Percentiles rank a stretch among this genome's conserved stretches.
These are phyloP conservation scores for Calameuta idolon DNA, from an alignment of 2,888 invertebrate genomes.

Conservation along the genomic window DNA sequence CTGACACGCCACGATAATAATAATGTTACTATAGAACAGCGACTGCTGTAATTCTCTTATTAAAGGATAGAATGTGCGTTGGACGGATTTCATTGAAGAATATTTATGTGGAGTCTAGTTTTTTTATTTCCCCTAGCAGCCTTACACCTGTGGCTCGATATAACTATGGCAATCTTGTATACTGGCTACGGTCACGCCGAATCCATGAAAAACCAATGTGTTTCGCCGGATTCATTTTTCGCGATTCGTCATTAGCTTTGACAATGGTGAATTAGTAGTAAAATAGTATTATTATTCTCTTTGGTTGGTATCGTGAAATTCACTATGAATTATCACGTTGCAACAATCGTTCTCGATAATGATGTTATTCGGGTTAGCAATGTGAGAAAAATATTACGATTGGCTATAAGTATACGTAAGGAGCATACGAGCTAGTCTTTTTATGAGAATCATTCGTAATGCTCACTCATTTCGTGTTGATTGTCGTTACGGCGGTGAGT, in stretches of 20 bases:
- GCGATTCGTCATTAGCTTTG: background rate
- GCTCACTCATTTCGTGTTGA: background rate
- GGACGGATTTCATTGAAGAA: background rate
- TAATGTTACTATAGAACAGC: background rate
- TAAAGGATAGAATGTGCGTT: background rate
- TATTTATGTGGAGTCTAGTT: background rate
- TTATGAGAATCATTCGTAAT: background rate
- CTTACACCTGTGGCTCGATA: no score
- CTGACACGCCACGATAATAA: background rate
- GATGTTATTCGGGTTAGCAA: background rate
- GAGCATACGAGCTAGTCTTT: background rate
- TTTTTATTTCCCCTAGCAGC: background rate
- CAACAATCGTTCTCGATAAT: background rate
- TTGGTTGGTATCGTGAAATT: background rate
- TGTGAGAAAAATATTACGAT: background rate
- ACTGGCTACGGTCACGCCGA: background rate
- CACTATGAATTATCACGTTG: background rate
- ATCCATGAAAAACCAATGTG: background rate
- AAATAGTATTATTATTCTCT: background rate
- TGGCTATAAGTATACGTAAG: background rate
- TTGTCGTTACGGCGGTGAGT: background rate
- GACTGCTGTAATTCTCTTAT: background rate
- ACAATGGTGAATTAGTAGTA: background rate
- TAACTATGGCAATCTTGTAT: background rate
- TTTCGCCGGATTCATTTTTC: background rate